phyloP scores from a whole-genome alignment of 1,140 invertebrate genomes.

The Nasonia vitripennis region DNA sequence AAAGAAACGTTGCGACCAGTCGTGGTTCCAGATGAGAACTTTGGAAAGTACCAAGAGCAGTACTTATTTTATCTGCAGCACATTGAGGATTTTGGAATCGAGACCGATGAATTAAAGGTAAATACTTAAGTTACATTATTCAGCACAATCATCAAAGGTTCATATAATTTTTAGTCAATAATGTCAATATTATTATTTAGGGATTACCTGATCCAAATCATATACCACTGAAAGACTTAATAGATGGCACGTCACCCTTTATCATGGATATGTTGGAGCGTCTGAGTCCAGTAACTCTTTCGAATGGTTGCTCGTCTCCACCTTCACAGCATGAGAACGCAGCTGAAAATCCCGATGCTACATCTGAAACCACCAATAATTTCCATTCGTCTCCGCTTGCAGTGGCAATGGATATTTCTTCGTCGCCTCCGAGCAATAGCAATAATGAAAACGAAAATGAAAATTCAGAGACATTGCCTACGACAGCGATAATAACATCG shows the following conservation, averaged over 20 bases:
- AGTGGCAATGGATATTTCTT: not conserved
- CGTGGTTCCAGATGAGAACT: slow-evolving; percentile 53
- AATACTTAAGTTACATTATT: not conserved
- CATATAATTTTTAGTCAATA: not conserved
- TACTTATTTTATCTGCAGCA: slow-evolving; percentile 66
- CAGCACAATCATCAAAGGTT: slow-evolving; percentile 4
- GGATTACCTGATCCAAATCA: slow-evolving; percentile 60
- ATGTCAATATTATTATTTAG: slow-evolving; percentile 21
- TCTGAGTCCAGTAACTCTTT: slow-evolving; percentile 55
- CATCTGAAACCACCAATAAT: not conserved
- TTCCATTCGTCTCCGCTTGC: not conserved
- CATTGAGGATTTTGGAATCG: slow-evolving; percentile 60
- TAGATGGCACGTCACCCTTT: slow-evolving; percentile 62
- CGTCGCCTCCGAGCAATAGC: not conserved
- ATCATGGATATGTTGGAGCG: slow-evolving; percentile 62
- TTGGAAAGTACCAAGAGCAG: slow-evolving; percentile 67
- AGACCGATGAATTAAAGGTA: slow-evolving; percentile 56
- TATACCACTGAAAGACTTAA: slow-evolving; percentile 63
- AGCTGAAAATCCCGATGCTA: not conserved
- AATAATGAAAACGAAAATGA: not conserved
- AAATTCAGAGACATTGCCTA: not conserved
- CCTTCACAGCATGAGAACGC: slow-evolving; percentile 4
- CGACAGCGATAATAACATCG: not conserved
- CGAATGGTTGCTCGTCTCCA: slow-evolving; percentile 52
- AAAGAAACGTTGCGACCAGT: slow-evolving; percentile 46